These are phyloP conservation scores for Pterobdella sp. DNA, from an alignment of 2,888 invertebrate genomes.

Conservation along the genomic window DNA sequence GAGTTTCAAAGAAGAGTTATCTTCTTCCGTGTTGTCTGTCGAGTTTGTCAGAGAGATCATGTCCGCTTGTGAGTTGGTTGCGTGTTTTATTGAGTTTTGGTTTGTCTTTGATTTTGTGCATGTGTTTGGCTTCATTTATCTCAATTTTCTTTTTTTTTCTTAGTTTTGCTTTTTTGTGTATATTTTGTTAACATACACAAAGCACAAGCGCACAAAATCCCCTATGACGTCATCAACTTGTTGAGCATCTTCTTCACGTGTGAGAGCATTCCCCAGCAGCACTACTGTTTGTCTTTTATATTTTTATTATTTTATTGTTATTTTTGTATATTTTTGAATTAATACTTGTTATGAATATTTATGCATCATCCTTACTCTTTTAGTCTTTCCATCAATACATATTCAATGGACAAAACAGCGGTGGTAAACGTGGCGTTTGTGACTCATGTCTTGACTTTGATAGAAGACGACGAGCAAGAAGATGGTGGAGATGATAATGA, in stretches of 20 bases:
- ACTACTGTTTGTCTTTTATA: conserved; percentile 62
- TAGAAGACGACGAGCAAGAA: conserved; percentile 73
- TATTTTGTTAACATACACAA: too few species aligned
- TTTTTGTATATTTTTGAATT: not conserved
- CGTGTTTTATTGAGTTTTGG: conserved; percentile 35
- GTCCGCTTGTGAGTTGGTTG: not conserved
- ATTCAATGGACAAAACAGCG: conserved; percentile 55
- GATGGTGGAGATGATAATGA: conserved; percentile 72
- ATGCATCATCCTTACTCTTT: too few species aligned
- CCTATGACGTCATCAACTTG: conserved; percentile 68
- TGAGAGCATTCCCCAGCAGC: conserved; percentile 75
- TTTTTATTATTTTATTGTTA: not conserved
- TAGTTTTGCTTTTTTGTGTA: too few species aligned
- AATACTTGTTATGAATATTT: not conserved
- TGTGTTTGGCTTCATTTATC: too few species aligned
- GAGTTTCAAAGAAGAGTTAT: conserved; percentile 70
- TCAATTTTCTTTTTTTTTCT: too few species aligned
- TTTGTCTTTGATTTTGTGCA: conserved; percentile 39
- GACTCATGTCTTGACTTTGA: conserved; percentile 68
- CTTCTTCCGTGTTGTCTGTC: conserved; percentile 78
- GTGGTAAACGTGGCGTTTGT: conserved; percentile 76
- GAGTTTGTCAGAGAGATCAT: conserved; percentile 71
- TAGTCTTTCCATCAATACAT: too few species aligned
- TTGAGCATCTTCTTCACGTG: conserved; percentile 82
- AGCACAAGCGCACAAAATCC: too few species aligned